These are phyloP conservation scores for Phanerotoma sp. DNA, from an alignment of 2,888 invertebrate species.

Conservation along the genomic window DNA sequence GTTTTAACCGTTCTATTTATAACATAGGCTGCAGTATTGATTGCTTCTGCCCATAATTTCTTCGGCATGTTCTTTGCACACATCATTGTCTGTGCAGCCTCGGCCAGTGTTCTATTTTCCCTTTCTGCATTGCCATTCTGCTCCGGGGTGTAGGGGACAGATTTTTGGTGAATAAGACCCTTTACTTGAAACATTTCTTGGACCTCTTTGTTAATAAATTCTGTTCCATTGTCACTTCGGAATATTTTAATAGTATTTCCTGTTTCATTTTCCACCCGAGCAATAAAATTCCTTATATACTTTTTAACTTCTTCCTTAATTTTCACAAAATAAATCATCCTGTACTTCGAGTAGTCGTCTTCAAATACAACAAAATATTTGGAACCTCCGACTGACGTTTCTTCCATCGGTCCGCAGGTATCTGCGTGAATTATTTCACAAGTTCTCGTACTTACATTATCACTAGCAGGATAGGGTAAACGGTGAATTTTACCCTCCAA, in stretches of 20 bases:
- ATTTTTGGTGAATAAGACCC: constrained; percentile 29
- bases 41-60: constrained; percentile 18
- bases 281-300: constrained; percentile 6
- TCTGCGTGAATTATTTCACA: constrained; percentile 5
- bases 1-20: constrained; percentile 10
- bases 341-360: constrained; percentile 14
- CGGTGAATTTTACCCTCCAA: no score
- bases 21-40: constrained; percentile 18
- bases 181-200: neutral
- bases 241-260: constrained; percentile 12
- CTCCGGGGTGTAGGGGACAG: constrained; percentile 30
- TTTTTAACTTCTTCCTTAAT: constrained; percentile 9
- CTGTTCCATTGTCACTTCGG: constrained; percentile 18
- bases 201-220: constrained; percentile 9
- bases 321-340: constrained; percentile 9
- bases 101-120: constrained; percentile 32
- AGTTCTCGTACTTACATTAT: no score
- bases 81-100: constrained; percentile 32
- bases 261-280: constrained; percentile 1
- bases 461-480: no score
- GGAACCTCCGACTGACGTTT: constrained; percentile 4
- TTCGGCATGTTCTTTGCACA: constrained; percentile 17
- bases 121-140: constrained; percentile 34
- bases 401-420: constrained; percentile 6
- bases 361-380: constrained; percentile 15